Conservation (phyloP, 2,888 invertebrate genomes). For the Dasysyrphus albostriatus region DNA sequence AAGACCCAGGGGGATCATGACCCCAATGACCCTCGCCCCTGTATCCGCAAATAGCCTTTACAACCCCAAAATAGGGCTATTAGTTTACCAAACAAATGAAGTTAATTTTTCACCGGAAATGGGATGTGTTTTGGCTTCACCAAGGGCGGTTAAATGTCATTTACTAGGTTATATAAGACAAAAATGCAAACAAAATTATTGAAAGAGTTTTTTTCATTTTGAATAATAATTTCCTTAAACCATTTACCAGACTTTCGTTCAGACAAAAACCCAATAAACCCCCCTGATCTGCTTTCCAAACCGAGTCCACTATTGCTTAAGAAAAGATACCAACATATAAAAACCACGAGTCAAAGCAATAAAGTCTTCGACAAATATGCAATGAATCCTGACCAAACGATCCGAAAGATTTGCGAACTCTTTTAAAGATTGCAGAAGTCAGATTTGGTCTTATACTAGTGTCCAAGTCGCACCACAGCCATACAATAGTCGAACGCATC, state of each 20-base stretch:
- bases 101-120: too few relatives aligned
- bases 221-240: not conserved
- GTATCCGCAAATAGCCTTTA: too few relatives aligned
- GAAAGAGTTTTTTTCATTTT: too few relatives aligned
- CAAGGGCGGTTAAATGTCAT: too few relatives aligned
- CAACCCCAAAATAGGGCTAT: too few relatives aligned
- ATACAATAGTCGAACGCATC: constrained; percentile 46
- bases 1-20: too few relatives aligned
- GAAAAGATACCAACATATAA: not conserved
- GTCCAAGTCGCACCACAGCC: constrained; percentile 67
- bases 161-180: too few relatives aligned
- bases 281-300: not conserved
- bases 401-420: constrained; percentile 70
- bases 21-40: too few relatives aligned
- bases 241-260: not conserved
- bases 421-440: constrained; percentile 70
- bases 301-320: not conserved
- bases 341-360: constrained; percentile 62
- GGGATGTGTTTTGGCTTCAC: too few relatives aligned
- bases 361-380: constrained; percentile 75
- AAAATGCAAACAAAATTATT: too few relatives aligned
- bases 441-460: constrained; percentile 64
- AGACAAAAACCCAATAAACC: not conserved
- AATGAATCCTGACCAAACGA: constrained; percentile 67
- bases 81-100: too few relatives aligned